A percentile compares a stretch with the other conserved stretches of the same genome.
Conservation (phyloP, 2,888 invertebrate genomes). For the Diarsia dahlii region DNA sequence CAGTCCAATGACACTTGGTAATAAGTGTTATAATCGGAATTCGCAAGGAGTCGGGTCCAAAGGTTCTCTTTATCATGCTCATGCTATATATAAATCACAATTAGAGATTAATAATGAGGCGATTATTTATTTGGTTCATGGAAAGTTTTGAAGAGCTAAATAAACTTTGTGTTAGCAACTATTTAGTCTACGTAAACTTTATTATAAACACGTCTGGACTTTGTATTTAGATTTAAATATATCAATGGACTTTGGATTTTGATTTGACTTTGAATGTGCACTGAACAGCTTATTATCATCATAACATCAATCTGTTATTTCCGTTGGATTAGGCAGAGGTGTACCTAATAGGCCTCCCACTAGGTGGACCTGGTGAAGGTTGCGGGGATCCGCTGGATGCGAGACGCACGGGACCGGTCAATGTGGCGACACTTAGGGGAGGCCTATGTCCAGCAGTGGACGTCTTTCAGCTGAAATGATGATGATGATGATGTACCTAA, state of each 20-base stretch:
- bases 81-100: constrained; percentile 17
- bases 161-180: not conserved
- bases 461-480: no score
- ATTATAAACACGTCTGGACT: not conserved
- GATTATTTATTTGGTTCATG: constrained; percentile 30
- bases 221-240: not conserved
- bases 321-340: no score
- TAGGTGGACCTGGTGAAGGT: no score
- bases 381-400: no score
- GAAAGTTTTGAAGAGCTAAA: constrained; percentile 19
- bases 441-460: no score
- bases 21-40: not conserved
- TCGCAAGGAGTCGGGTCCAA: constrained; percentile 24
- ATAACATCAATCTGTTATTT: no score
- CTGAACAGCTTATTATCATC: not conserved
- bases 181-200: not conserved
- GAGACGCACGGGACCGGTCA: no score
- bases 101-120: constrained; percentile 3
- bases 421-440: no score
- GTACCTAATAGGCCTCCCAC: no score
- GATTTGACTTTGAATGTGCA: not conserved
- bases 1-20: not conserved
- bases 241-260: no score
- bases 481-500: no score
- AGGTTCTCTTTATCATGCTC: constrained; percentile 13